Conservation (phyloP, 2,888 invertebrate species). For the Eilema depressum region DNA sequence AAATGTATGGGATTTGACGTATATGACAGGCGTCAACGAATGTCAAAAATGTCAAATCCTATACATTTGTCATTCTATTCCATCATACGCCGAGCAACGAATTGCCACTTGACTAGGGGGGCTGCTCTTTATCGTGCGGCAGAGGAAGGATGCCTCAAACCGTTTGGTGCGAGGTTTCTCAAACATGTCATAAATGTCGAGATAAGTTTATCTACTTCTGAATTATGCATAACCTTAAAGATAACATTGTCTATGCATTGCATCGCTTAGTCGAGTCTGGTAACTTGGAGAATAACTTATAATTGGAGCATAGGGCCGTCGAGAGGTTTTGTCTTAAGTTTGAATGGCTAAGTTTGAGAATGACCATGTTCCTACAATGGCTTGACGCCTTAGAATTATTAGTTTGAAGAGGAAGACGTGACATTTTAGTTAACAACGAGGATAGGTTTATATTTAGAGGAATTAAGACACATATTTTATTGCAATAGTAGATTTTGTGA, state of each 20-base stretch:
- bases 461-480: neutral
- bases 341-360: slow-evolving; percentile 34
- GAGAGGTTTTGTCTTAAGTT: slow-evolving; percentile 47
- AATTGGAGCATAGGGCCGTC: slow-evolving; percentile 47
- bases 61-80: no score
- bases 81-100: no score
- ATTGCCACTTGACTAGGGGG: no score
- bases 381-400: slow-evolving; percentile 17
- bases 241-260: slow-evolving; percentile 49
- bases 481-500: no score
- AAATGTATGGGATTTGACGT: no score
- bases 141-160: no score
- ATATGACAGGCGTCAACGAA: no score
- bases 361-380: slow-evolving; percentile 22
- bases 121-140: no score
- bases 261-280: slow-evolving; percentile 40
- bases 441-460: neutral
- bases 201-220: slow-evolving; percentile 1
- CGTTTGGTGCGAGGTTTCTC: no score
- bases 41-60: no score
- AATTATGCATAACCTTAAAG: slow-evolving; percentile 44
- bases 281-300: slow-evolving; percentile 50
- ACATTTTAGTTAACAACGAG: neutral
- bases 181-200: no score
- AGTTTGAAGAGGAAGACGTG: slow-evolving; percentile 8